Evolutionary conservation across 2,888 invertebrate genomes (phyloP), one percentile per base, ranked within the genome.

Genomic region (Muschampia plurimacula): DNA sequence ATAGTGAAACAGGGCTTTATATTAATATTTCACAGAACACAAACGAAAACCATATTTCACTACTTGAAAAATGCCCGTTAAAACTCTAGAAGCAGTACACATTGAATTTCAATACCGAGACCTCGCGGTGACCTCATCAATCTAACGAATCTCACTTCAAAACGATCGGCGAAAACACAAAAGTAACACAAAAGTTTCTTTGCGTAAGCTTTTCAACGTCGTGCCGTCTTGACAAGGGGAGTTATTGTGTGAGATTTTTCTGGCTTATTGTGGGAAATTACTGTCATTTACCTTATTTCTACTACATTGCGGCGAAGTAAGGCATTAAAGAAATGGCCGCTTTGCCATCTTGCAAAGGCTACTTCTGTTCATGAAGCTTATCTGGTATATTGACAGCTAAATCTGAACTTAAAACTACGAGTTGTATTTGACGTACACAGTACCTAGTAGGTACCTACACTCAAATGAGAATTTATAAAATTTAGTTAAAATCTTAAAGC

Each of bases 191-290:
- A 72, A 72, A 52, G 67, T 62, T 63, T 36, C 32, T 55, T 72
- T 63, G 41, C 72, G 67, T 67, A 72, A 67, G 67, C 67, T 69
- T 69, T 62, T 65, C 71, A 75, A 75, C 75, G 70, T 46, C 68
- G 65, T 70, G 3, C 32, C 32, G 32, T 32, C 75, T 77, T 77
- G 80, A 82, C 82, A 79, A 77, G 57, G 69, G 67, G 76, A 84
- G 80, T 83, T 87, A 88, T 86, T 84, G 85, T 81, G 76, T 79
- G 79, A 81, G 77, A 87, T 89, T 88, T 90, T 86, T 89, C 87
- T 81, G 80, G 85, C 84, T 87, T 85, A 87, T 85, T 87, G 84
- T 83, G 74, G 80, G 77, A 84, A 87, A 89, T 90, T 83, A 83
- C 85, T 77, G 79, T 79, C 84, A 84, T 90, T 88, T 85, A 84